phyloP scores from a whole-genome alignment of 2,797 vertebrate species.

The Lepilemur septentrionalis region DNA sequence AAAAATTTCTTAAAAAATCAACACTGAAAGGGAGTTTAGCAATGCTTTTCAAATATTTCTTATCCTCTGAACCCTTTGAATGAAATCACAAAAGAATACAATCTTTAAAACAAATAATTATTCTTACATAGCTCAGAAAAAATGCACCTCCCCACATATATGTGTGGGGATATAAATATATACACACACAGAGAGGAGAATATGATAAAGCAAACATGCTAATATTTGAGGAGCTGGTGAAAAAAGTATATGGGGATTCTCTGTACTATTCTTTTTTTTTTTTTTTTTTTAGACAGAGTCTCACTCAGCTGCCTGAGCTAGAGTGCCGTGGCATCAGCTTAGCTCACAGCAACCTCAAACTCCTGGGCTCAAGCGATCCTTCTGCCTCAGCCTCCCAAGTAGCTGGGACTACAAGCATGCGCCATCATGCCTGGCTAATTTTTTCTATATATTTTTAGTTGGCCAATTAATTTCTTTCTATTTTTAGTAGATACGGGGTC shows the following conservation, averaged over 20 bases:
- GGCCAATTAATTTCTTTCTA: too few species aligned
- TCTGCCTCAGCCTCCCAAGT: too few species aligned
- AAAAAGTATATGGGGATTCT: neutral
- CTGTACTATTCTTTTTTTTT: neutral
- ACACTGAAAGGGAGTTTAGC: neutral
- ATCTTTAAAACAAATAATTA: neutral
- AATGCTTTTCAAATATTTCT: neutral
- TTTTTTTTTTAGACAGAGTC: too few species aligned
- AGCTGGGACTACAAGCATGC: too few species aligned
- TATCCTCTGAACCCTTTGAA: neutral
- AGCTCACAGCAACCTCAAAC: too few species aligned
- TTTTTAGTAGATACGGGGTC: too few species aligned
- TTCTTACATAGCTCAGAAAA: neutral
- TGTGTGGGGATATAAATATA: neutral
- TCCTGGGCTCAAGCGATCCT: too few species aligned
- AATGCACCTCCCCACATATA: neutral
- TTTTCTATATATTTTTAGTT: too few species aligned
- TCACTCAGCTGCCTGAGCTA: too few species aligned
- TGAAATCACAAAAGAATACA: neutral
- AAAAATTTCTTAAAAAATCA: neutral
- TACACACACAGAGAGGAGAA: neutral
- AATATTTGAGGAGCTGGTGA: neutral
- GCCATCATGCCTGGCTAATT: too few species aligned
- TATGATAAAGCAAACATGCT: neutral
- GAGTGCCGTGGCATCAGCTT: too few species aligned